These are phyloP conservation scores for Stenodera caucasica DNA, from an alignment of 2,888 invertebrate genomes.

Conservation along the genomic window DNA sequence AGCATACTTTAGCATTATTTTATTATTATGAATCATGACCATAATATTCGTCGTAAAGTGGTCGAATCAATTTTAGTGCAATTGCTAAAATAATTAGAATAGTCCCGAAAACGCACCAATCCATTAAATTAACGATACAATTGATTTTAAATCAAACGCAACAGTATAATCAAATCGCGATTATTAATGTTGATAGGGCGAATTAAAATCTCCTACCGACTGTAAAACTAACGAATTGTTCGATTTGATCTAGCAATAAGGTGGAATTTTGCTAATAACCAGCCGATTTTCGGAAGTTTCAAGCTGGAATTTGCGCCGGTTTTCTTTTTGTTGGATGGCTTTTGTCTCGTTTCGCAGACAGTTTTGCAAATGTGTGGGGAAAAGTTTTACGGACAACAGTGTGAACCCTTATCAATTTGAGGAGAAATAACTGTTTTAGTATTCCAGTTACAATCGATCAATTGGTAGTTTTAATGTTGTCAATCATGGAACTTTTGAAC, in stretches of 20 bases:
- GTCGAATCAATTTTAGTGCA: too few relatives aligned
- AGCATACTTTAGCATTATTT: constrained; percentile 28
- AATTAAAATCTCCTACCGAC: background rate
- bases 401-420: constrained; percentile 38
- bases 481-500: constrained; percentile 32
- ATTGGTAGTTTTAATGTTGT: constrained; percentile 44
- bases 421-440: constrained; percentile 39
- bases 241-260: background rate
- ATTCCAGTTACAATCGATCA: constrained; percentile 44
- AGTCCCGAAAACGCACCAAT: too few relatives aligned
- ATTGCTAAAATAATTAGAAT: too few relatives aligned
- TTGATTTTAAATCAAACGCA: background rate
- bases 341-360: too few relatives aligned
- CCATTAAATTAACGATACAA: background rate
- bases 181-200: background rate
- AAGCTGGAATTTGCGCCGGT: too few relatives aligned
- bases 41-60: constrained; percentile 21
- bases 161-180: background rate
- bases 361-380: constrained; percentile 34
- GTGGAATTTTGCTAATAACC: too few relatives aligned
- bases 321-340: too few relatives aligned
- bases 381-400: constrained; percentile 34
- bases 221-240: background rate
- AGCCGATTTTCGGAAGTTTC: too few relatives aligned
- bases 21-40: constrained; percentile 23